Evolutionary conservation across 2,113 vertebrate genomes (phyloP).

Genomic region (Erythrocebus patas): DNA sequence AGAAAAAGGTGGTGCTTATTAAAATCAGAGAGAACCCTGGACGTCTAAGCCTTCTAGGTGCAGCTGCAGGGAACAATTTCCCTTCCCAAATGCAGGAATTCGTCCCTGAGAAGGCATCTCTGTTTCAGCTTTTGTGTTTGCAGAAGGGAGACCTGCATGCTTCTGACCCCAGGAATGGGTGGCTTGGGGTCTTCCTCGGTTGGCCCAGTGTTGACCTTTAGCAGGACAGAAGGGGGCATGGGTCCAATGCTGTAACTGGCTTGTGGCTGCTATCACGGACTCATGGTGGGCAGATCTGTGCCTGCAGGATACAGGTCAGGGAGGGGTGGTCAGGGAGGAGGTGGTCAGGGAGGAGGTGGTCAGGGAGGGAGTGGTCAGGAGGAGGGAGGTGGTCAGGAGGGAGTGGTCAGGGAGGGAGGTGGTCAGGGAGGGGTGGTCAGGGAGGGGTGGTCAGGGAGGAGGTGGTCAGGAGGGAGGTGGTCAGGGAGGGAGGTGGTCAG

Average conservation of each 20-base stretch:
- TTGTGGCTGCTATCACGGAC: too few relatives aligned
- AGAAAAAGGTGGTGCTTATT: background rate
- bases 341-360: too few relatives aligned
- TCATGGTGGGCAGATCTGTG: accelerated
- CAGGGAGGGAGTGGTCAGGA: too few relatives aligned
- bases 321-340: too few relatives aligned
- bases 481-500: background rate
- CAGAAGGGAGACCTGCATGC: accelerated
- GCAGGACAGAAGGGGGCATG: accelerated
- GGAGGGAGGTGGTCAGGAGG: background rate
- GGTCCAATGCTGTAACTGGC: accelerated
- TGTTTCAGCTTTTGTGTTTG: background rate
- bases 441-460: background rate
- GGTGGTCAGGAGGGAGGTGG: too few relatives aligned
- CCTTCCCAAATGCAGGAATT: too few relatives aligned
- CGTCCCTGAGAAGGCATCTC: too few relatives aligned
- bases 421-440: background rate
- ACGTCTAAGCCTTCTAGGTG: accelerated
- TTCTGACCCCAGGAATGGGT: accelerated
- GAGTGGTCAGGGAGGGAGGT: background rate
- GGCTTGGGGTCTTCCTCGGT: accelerated
- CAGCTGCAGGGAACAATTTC: accelerated
- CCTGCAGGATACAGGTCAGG: accelerated
- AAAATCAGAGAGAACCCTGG: background rate
- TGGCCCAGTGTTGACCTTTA: accelerated